Evolutionary conservation across 2,888 invertebrate species (phyloP), one percentile per base, ranked within the genome.

Genomic region (Gari tellinella): DNA sequence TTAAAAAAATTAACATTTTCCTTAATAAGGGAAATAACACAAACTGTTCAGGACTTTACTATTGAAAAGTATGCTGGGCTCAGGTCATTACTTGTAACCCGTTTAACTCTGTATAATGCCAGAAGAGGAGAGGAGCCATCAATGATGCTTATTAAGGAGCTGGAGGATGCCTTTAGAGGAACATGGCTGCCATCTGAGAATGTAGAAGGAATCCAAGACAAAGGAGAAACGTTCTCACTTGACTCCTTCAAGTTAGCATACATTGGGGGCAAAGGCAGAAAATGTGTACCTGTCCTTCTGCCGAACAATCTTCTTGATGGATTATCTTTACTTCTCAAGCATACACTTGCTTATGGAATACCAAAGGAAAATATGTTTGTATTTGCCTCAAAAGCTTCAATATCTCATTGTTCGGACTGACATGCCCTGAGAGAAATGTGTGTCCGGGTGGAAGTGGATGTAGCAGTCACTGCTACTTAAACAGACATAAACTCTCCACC

Each of bases 221-320:
- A 62, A 41, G 77, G 68, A 40, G 74, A 81, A 41, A 52, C 78
- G 21, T 78, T 58, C 38, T 58, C 75, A 37, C 12, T 78, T 25
- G 64, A 67, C 12, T 63, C 63, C 19, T 78, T 53, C 40, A 62
- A 55, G 40, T 26, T 81, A 25, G 78, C 65, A 10, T 78, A 75
- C 40, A 40, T 81, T 41, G 37, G 52, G 17, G 69, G 70, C 15
- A 79, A 72, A 48, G 67, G 70, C n/a, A 75, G 58, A 49, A 75
- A 80, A 19, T 72, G 25, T 69, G 77, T 80, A 5, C 64, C 78
- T 17, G 63, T 81, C 12, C 43, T 78, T 37, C 49, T 81, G 41
- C 81, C 81, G 1, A 14, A 60, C 4, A 72, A 81, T 46, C 49
- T 78, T 14, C 26, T 75, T 1, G 45, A 53, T 19, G 31, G 57